phyloP scores from a whole-genome alignment of 2,113 vertebrate genomes.

The Syngnathus typhle region DNA sequence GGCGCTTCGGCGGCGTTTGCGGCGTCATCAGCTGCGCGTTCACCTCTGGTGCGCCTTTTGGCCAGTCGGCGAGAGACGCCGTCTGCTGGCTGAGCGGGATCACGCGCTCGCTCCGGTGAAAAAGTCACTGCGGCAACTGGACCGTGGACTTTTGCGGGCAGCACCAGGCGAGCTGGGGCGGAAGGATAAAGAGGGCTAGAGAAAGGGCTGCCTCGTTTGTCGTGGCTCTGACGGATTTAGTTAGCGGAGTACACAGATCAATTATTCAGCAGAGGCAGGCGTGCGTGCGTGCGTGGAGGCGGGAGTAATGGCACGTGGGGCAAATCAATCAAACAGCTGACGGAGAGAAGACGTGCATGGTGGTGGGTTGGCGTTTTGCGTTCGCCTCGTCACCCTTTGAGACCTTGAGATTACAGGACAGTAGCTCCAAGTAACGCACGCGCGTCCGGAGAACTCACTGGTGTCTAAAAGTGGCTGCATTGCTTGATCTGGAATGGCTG shows the following conservation, averaged over 20 bases:
- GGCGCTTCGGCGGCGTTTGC: conserved; percentile 39
- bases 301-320: conserved; percentile 71
- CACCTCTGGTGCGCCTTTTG: conserved; percentile 35
- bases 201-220: conserved; percentile 39
- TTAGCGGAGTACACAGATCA: conserved; percentile 75
- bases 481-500: conserved; percentile 52
- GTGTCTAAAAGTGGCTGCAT: conserved; percentile 60
- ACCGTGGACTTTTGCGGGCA: background rate
- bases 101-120: conserved; percentile 12
- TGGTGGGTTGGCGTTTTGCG: conserved; percentile 57
- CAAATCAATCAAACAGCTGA: conserved; percentile 67
- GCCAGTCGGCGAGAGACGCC: conserved; percentile 42
- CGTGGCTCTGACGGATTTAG: conserved; percentile 74
- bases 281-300: conserved; percentile 56
- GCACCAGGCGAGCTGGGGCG: too few species aligned
- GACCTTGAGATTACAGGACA: conserved; percentile 64
- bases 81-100: conserved; percentile 55
- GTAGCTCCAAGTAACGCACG: conserved; percentile 55
- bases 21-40: conserved; percentile 36
- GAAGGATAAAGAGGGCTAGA: conserved; percentile 6
- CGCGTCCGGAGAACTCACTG: conserved; percentile 48
- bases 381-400: conserved; percentile 51
- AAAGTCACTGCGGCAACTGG: background rate
- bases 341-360: too few species aligned
- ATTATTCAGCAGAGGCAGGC: conserved; percentile 70